phyloP scores from a whole-genome alignment of 2,113 vertebrate species.

The Clupea harengus region DNA sequence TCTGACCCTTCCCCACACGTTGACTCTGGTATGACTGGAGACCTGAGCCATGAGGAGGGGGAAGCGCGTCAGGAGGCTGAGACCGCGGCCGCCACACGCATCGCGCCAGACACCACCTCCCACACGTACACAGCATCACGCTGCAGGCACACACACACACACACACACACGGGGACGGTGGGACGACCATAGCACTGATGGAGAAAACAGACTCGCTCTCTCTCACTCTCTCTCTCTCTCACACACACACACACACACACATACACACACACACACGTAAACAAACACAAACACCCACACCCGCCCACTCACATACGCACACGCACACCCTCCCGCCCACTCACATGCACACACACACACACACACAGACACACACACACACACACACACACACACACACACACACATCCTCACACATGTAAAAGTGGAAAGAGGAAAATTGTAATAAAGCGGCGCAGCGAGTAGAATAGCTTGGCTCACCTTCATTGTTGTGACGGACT shows the following conservation, averaged over 20 bases:
- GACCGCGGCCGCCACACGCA: conserved; percentile 18
- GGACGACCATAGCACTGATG: conserved; percentile 19
- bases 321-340: not conserved
- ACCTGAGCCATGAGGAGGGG: conserved; percentile 46
- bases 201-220: not conserved
- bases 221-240: no score
- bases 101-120: conserved; percentile 24
- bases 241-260: conserved; percentile 33
- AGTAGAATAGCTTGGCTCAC: conserved; percentile 48
- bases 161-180: conserved; percentile 33
- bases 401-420: not conserved
- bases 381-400: conserved; percentile 1
- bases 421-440: conserved; percentile 35
- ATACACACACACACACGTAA: not conserved
- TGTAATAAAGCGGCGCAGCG: conserved; percentile 30
- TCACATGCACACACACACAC: not conserved
- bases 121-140: conserved; percentile 45
- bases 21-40: conserved; percentile 52
- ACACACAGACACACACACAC: not conserved
- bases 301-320: not conserved
- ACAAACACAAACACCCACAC: not conserved
- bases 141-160: conserved; percentile 19
- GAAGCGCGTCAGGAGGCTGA: conserved; percentile 11
- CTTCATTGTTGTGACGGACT: conserved; percentile 56
- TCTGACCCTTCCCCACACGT: not conserved